Evolutionary conservation across 2,113 vertebrate genomes (phyloP).

Genomic region (Forbesichthys papilliferus): DNA sequence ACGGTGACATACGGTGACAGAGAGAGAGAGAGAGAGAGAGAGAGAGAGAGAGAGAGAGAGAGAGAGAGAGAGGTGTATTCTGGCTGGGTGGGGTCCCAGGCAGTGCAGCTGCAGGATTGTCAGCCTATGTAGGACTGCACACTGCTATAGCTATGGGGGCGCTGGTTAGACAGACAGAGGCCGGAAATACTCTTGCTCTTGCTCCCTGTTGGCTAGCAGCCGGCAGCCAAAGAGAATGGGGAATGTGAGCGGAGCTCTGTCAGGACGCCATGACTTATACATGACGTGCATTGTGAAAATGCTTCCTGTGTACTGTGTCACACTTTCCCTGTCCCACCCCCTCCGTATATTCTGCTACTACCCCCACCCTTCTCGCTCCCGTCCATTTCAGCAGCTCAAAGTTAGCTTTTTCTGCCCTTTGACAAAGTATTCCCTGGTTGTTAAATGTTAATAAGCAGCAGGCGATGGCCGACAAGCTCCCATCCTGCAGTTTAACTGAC

Average conservation of each 20-base stretch:
- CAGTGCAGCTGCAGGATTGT: slow-evolving; percentile 71
- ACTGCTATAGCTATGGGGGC: slow-evolving; percentile 21
- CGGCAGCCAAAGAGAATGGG: slow-evolving; percentile 73
- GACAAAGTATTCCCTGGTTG: slow-evolving; percentile 71
- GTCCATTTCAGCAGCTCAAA: slow-evolving; percentile 64
- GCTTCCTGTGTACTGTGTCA: slow-evolving; percentile 68
- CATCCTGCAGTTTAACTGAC: slow-evolving; percentile 11
- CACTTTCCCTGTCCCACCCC: not conserved
- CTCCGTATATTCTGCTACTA: slow-evolving; percentile 39
- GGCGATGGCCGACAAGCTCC: slow-evolving; percentile 34
- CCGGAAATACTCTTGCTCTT: slow-evolving; percentile 67
- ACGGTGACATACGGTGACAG: too few species aligned
- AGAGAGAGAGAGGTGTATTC: not conserved
- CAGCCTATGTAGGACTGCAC: slow-evolving; percentile 63
- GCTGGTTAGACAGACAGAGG: not conserved
- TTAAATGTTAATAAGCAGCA: slow-evolving; percentile 72
- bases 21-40: slow-evolving; percentile 27
- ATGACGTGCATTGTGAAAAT: slow-evolving; percentile 74
- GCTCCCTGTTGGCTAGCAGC: slow-evolving; percentile 56
- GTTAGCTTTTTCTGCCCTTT: slow-evolving; percentile 63
- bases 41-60: slow-evolving; percentile 36
- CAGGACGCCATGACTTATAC: slow-evolving; percentile 77
- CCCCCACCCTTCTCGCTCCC: slow-evolving; percentile 31
- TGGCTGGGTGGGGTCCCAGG: slow-evolving; percentile 47
- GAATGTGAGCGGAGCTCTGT: slow-evolving; percentile 66